Conservation (phyloP, 2,888 invertebrate species). For the Ochropleura plecta region DNA sequence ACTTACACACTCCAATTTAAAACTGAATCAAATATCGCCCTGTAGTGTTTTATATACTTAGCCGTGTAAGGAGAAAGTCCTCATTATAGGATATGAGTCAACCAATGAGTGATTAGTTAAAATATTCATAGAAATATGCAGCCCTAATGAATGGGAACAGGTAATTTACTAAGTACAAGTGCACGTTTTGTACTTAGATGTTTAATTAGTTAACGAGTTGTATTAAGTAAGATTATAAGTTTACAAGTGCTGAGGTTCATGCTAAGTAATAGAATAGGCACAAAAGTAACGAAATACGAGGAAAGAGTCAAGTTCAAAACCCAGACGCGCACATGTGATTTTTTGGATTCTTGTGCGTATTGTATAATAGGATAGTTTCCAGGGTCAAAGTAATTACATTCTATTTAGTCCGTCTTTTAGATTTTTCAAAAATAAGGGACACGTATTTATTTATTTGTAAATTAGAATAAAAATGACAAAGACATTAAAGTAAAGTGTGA, state of each 20-base stretch:
- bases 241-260: not conserved
- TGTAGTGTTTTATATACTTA: not conserved
- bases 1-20: slow-evolving; percentile 5
- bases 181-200: not conserved
- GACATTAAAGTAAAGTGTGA: too few species aligned
- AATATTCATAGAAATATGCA: slow-evolving; percentile 29
- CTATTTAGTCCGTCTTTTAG: too few species aligned
- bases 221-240: not conserved
- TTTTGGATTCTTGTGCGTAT: too few species aligned
- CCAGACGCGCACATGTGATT: too few species aligned
- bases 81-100: slow-evolving; percentile 4
- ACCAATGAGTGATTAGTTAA: slow-evolving; percentile 33
- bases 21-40: slow-evolving; percentile 31
- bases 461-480: too few species aligned
- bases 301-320: too few species aligned
- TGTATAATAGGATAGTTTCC: too few species aligned
- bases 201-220: not conserved
- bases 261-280: not conserved
- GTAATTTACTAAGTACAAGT: not conserved
- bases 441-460: too few species aligned
- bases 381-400: too few species aligned
- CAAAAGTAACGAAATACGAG: not conserved
- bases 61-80: slow-evolving; percentile 6
- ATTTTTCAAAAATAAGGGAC: too few species aligned
- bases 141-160: not conserved